These are phyloP conservation scores for Echiichthys vipera DNA, from an alignment of 2,797 vertebrate species.

Conservation along the genomic window DNA sequence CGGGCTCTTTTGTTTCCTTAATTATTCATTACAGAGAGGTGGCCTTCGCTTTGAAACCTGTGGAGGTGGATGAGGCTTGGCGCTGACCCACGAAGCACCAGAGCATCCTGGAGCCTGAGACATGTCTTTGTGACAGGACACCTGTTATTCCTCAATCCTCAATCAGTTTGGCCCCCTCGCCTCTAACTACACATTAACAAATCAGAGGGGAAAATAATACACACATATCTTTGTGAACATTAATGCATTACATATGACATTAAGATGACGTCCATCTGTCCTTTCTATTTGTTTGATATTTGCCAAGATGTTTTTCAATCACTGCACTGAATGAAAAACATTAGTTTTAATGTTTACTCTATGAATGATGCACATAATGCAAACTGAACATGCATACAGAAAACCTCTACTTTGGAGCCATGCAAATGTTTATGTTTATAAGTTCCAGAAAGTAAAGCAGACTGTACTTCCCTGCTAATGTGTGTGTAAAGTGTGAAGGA, in stretches of 20 bases:
- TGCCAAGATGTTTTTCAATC: neutral
- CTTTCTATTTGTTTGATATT: constrained; percentile 9
- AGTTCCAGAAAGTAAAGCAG: constrained; percentile 32
- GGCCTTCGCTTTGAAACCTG: constrained; percentile 86
- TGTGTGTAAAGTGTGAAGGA: constrained; percentile 81
- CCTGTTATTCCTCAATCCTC: constrained; percentile 80
- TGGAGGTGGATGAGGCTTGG: constrained; percentile 83
- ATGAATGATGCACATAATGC: neutral
- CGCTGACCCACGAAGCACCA: constrained; percentile 75
- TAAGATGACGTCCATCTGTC: constrained; percentile 4
- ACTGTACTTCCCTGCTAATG: constrained; percentile 66
- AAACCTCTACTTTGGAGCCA: constrained; percentile 7
- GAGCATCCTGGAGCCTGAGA: constrained; percentile 82
- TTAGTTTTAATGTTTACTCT: neutral
- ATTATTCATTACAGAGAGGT: constrained; percentile 84
- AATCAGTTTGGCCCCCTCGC: constrained; percentile 37
- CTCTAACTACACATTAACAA: constrained; percentile 46
- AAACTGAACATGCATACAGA: constrained; percentile 1
- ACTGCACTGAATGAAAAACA: neutral
- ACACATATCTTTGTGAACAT: constrained; percentile 17
- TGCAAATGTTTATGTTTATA: constrained; percentile 57
- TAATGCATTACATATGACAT: constrained; percentile 30
- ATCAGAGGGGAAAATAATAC: constrained; percentile 48
- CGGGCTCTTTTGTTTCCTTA: constrained; percentile 78
- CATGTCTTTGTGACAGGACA: constrained; percentile 82